phyloP scores from a whole-genome alignment of 2,888 invertebrate species.

The Nasonia oneida region DNA sequence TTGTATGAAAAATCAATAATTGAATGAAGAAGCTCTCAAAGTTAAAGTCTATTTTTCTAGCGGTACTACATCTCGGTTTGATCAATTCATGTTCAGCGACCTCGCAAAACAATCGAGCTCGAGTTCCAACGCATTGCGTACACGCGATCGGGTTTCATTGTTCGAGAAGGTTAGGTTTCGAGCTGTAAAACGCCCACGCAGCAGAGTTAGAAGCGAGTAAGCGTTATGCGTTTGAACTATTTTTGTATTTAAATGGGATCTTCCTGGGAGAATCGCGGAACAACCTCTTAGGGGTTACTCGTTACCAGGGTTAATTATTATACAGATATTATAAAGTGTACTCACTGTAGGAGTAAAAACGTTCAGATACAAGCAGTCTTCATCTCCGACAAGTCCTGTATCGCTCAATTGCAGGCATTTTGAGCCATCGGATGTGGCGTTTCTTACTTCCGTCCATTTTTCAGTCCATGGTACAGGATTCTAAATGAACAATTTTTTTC shows the following conservation, averaged over 20 bases:
- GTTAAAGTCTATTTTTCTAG: background rate
- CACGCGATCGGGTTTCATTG: conserved; percentile 53
- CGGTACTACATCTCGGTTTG: conserved; percentile 39
- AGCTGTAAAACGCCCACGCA: conserved; percentile 32
- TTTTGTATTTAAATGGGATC: conserved; percentile 28
- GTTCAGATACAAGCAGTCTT: conserved; percentile 75
- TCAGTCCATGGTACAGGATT: conserved; percentile 68
- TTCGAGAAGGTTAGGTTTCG: conserved; percentile 43
- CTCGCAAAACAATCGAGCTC: conserved; percentile 67
- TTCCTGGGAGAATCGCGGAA: background rate
- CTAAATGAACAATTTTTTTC: conserved; percentile 54
- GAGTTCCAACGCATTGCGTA: conserved; percentile 35
- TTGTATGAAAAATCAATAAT: background rate
- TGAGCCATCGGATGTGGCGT: conserved; percentile 67
- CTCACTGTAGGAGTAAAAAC: conserved; percentile 73
- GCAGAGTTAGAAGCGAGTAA: conserved; percentile 11
- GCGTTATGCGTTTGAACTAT: conserved; percentile 2
- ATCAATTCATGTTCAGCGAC: conserved; percentile 60
- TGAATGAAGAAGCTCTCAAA: background rate
- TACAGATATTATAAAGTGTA: background rate
- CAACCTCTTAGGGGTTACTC: background rate
- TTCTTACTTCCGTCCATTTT: conserved; percentile 65
- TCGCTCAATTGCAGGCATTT: conserved; percentile 68
- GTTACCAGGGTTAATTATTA: background rate
- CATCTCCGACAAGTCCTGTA: conserved; percentile 65